Evolutionary conservation across 2,888 invertebrate genomes (phyloP).

Genomic region (Adineta ricciae): DNA sequence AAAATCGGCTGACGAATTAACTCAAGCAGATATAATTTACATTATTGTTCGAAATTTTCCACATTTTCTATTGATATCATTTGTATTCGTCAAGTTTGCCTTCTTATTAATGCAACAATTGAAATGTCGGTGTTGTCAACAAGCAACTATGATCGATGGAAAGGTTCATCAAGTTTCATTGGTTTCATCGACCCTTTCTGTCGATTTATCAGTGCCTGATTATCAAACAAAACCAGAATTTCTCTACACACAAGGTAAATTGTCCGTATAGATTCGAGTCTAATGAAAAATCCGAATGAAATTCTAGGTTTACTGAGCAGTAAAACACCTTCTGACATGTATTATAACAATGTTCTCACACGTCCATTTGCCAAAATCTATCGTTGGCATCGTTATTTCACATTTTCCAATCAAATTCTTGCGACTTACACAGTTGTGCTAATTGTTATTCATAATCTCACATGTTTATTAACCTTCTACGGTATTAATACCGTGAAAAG

Average conservation of each 20-base stretch:
- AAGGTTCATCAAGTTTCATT: neutral
- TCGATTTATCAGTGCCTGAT: neutral
- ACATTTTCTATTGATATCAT: neutral
- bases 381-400: slow-evolving; percentile 21
- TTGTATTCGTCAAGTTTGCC: neutral
- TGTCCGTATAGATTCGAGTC: too few species aligned
- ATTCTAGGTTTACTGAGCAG: neutral
- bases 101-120: neutral
- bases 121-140: neutral
- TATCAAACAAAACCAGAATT: slow-evolving; percentile 21
- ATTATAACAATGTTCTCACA: neutral
- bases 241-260: slow-evolving; percentile 8
- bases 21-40: neutral
- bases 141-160: neutral
- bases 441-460: neutral
- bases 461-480: slow-evolving; percentile 18
- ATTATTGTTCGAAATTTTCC: neutral
- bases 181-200: neutral
- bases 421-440: neutral
- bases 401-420: neutral
- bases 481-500: neutral
- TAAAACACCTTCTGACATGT: neutral
- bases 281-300: neutral
- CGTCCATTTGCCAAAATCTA: neutral
- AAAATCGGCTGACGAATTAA: neutral